phyloP scores from a whole-genome alignment of 2,113 vertebrate genomes.

The Lynx canadensis region DNA sequence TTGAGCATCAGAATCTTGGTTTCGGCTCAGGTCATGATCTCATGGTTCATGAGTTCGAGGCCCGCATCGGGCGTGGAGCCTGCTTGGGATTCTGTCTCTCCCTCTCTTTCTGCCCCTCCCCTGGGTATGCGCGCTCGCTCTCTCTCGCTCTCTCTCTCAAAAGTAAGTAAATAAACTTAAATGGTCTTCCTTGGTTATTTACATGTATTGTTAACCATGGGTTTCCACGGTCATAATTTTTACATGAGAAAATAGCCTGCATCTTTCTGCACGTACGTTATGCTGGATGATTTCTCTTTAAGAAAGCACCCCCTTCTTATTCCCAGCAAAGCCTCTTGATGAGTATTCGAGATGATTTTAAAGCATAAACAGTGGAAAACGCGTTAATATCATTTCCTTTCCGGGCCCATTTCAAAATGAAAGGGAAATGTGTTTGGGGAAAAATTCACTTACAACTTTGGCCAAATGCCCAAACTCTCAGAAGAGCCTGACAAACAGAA shows the following conservation, averaged over 20 bases:
- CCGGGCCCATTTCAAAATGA: constrained; percentile 52
- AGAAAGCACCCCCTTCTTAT: not conserved
- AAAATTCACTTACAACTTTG: constrained; percentile 68
- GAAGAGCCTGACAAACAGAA: constrained; percentile 17
- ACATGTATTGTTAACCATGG: not conserved
- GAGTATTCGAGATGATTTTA: constrained; percentile 51
- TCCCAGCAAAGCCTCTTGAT: not conserved
- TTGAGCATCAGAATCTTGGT: not conserved
- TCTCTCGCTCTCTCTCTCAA: no score
- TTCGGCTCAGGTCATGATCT: not conserved
- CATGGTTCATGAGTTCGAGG: not conserved
- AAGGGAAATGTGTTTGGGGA: constrained; percentile 64
- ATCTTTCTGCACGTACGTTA: not conserved
- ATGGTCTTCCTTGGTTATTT: not conserved
- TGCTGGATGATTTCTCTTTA: not conserved
- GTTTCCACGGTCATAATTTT: not conserved
- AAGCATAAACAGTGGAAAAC: constrained; percentile 57
- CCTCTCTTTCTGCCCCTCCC: no score
- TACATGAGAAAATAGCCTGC: not conserved
- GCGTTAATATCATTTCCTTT: constrained; percentile 62
- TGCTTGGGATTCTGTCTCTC: no score
- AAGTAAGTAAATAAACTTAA: not conserved
- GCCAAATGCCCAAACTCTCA: constrained; percentile 53
- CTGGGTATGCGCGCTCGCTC: no score
- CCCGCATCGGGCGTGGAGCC: no score